Evolutionary conservation across 1,140 invertebrate species (phyloP).

Genomic region (Stegodyphus dumicola): DNA sequence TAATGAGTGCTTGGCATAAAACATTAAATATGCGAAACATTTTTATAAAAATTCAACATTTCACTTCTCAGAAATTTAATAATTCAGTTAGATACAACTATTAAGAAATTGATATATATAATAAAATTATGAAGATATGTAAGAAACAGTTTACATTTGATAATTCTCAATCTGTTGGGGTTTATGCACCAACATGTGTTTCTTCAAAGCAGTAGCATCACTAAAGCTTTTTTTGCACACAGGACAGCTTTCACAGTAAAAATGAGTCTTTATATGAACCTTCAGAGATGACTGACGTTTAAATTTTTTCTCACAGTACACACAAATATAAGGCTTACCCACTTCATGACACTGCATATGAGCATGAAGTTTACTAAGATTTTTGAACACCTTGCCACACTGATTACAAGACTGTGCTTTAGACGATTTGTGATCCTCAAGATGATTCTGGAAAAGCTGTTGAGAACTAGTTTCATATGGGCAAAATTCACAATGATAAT

Average conservation of each 20-base stretch:
- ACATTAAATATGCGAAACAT: too few relatives aligned
- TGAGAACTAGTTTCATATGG: conserved; percentile 13
- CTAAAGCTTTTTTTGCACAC: conserved; percentile 9
- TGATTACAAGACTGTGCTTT: background rate
- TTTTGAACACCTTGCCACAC: conserved; percentile 22
- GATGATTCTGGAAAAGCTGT: background rate
- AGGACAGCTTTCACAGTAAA: background rate
- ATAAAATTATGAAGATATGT: background rate
- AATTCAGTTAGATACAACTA: too few relatives aligned
- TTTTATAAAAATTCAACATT: too few relatives aligned
- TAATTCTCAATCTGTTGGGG: background rate
- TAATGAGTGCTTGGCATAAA: too few relatives aligned
- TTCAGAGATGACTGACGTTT: conserved; percentile 10
- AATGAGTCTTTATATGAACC: conserved; percentile 37
- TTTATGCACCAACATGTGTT: conserved; percentile 1
- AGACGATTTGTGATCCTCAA: conserved; percentile 1
- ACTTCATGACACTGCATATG: conserved; percentile 19
- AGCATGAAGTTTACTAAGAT: conserved; percentile 4
- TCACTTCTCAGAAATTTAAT: too few relatives aligned
- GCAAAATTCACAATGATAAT: conserved; percentile 40
- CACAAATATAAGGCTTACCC: background rate
- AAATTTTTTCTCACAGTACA: conserved; percentile 48
- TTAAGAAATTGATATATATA: too few relatives aligned
- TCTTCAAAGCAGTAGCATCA: background rate
- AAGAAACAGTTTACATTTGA: background rate